Base-by-base conservation (phyloP, 53 echinoderm and acorn worm species). In the Temnopleurus reevesii region DNA sequence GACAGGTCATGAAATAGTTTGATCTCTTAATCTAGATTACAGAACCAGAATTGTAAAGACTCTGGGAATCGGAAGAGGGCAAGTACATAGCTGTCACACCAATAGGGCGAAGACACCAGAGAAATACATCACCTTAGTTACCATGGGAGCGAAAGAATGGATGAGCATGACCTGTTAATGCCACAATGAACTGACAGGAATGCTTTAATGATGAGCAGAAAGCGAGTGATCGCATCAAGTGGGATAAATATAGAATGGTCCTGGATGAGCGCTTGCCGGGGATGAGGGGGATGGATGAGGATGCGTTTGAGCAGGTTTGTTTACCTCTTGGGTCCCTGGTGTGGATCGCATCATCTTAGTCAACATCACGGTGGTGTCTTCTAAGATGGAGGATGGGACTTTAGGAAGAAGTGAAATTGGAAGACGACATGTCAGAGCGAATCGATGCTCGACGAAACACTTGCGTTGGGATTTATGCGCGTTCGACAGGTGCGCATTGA, bases 401-500 rank as follows among this genome's bases (percentile, higher is more conserved):
- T 18, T 43, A 18, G 33, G 17, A 63, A 34, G 34, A 34, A 65
- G 65, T 65, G 65, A 71, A n/a, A 71, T n/a, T 71, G n/a, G 71
- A 71, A 71, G 49, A 31, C 41, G 13, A n/a, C n/a, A n/a, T n/a
- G 13, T 26, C 36, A 71, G n/a, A 4, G 28, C 71, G n/a, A 41
- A 38, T 71, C 71, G 34, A 71, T 71, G 71, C 18, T 71, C 8
- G 41, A 65, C 18, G 55, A 55, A n/a, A n/a, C n/a, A 55, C 23
- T 55, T 55, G 55, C n/a, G 0, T 23, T 55, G 18, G 23, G 4
- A 26, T 38, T 71, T 41, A 18, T 19, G 41, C 21, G 23, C 5
- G 71, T 71, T 36, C 71, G 71, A 41, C 71, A 71, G 71, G 71
- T 71, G 71, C 63, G n/a, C n/a, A n/a, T n/a, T 33, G 12, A 71